Evolutionary conservation across 2,888 invertebrate species (phyloP), one percentile per base, ranked within the genome.

Genomic region (Pelosia muscerda): DNA sequence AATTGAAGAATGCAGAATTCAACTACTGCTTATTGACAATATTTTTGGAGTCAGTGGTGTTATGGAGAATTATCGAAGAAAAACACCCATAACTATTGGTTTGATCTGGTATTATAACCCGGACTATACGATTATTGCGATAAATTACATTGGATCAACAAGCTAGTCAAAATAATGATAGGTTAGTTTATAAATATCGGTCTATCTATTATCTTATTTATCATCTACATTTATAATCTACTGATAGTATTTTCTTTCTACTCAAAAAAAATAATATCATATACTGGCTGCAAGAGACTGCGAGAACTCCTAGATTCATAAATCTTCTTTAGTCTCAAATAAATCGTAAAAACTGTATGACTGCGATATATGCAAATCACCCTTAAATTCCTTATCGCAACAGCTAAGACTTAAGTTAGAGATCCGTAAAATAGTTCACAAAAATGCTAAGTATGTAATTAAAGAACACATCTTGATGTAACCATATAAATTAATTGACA

Each of bases 401-500:
- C 15, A 15, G 2, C 49, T 2, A 26, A 15, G 15, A 31, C 2
- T 54, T 63, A 54, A 31, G 82, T 82, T 38, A 63, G 55, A 69
- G 64, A 69, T 66, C 28, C 65, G 59, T 62, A 67, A 71, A 63
- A 59, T 61, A 49, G 42, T 28, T 66, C 38, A 25, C 58, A 65
- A 84, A 79, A 79, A 73, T 73, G 83, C 68, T 71, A 53, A 64
- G 63, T 65, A 71, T 56, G 22, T 79, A 82, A 83, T 84, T 82
- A 84, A 68, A 66, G 66, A 61, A 66, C 75, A 71, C 72, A 81
- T 69, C 77, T 80, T 82, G 81, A 81, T 79, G 82, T 82, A 77
- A 84, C 78, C 76, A 73, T 78, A 75, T 74, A 77, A 76, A 84
- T 86, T 88, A 88, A 87, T 86, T 83, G 83, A 84, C 82, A 84